Base-by-base conservation (phyloP, 2,113 vertebrate genomes). In the Nothocercus nigrocapillus region DNA sequence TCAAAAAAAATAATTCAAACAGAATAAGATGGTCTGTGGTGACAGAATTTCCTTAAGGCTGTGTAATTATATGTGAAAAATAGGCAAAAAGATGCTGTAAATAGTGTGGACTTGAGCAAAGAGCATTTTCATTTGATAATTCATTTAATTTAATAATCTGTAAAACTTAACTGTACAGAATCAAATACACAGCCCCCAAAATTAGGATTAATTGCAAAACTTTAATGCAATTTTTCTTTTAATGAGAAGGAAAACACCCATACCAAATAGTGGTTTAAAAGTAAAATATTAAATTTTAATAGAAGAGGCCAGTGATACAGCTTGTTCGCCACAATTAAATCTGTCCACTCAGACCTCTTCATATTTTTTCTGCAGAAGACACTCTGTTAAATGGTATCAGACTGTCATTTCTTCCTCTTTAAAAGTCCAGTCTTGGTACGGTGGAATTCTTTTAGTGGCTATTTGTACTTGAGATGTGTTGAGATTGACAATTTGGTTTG, bases 41-140 rank as follows among this genome's bases (percentile, higher is more conserved):
- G 62, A 13, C 2, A 63, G 38, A 87, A 93, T 96, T 95, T 95
- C 95, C 64, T 79, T 75, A 93, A 84, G 49, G 15, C 13, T 88
- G 3, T 32, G 70, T 91, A 91, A 92, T 90, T 68, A 61, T n/a
- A 20, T 38, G 61, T 58, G 7, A 96, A 95, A 92, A 95, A 40
- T 22, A 5, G 5, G 47, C 28, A 74, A 84, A 79, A 44, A 82
- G 42, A 82, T 75, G 78, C 85, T 25, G 22, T n/a, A 89, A 85
- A 79, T 38, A 91, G 9, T 44, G 51, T 40, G 32, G 27, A 72
- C 21, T 20, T 89, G 77, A 87, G 62, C 7, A 70, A 79, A 61
- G 24, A 17, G 40, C 21, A 34, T 19, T 92, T 93, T 84, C 44
- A 61, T 82, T 74, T 74, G 7, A 44, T 73, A 73, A 84, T 73